These are phyloP conservation scores for Celastrina argiolus DNA, from an alignment of 2,888 invertebrate genomes.

Conservation along the genomic window DNA sequence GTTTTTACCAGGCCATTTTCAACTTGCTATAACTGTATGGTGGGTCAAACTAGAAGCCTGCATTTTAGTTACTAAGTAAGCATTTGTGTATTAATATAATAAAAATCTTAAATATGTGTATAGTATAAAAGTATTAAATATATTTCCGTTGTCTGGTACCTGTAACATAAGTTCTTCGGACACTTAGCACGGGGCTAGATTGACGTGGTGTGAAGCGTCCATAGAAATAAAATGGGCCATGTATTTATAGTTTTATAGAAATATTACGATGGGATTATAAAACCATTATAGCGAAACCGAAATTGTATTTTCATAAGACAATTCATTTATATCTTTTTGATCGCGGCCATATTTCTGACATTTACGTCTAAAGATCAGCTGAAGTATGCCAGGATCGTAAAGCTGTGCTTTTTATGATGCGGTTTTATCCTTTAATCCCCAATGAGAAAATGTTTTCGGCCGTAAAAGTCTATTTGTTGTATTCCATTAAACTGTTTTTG, in stretches of 20 bases:
- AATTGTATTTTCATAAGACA: not conserved
- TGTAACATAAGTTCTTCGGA: too few relatives aligned
- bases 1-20: too few relatives aligned
- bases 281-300: not conserved
- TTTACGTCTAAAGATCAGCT: not conserved
- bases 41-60: too few relatives aligned
- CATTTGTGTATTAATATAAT: too few relatives aligned
- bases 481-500: not conserved
- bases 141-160: too few relatives aligned
- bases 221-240: too few relatives aligned
- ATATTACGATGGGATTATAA: not conserved
- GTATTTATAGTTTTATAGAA: not conserved
- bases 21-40: too few relatives aligned
- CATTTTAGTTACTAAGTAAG: too few relatives aligned
- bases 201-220: too few relatives aligned
- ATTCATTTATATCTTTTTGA: not conserved
- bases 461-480: conserved; percentile 1
- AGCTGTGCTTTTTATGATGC: conserved; percentile 7
- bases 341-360: not conserved
- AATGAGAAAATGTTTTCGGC: not conserved
- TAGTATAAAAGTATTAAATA: too few relatives aligned
- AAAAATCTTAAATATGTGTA: too few relatives aligned
- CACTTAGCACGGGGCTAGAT: too few relatives aligned
- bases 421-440: conserved; percentile 12
- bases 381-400: conserved; percentile 12